A percentile compares a stretch with the other conserved stretches of the same genome.
Evolutionary conservation across 2,113 vertebrate genomes (phyloP).

Genomic region (Hemibagrus wyckioides): DNA sequence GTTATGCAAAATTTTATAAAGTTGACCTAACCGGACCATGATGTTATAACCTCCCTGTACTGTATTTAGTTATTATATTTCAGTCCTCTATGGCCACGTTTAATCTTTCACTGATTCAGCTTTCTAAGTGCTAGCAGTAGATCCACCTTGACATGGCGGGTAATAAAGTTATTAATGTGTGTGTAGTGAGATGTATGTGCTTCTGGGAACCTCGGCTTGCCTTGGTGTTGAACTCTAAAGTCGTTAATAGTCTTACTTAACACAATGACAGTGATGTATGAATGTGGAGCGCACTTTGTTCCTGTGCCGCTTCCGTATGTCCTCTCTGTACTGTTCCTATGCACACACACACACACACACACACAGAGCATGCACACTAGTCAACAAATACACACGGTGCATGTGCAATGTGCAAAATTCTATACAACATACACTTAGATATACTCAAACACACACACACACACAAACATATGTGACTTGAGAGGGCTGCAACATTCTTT

Average conservation of each 20-base stretch:
- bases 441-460: constrained; percentile 37
- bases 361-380: not conserved
- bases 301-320: not conserved
- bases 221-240: not conserved
- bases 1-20: not conserved
- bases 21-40: too few species aligned
- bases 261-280: constrained; percentile 30
- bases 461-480: constrained; percentile 40
- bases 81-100: not conserved
- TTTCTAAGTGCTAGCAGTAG: not conserved
- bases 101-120: not conserved
- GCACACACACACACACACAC: constrained; percentile 19
- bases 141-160: not conserved
- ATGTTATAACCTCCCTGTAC: not conserved
- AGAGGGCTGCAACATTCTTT: constrained; percentile 42
- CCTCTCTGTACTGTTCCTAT: not conserved
- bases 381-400: constrained; percentile 13
- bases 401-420: not conserved
- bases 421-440: constrained; percentile 15
- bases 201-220: not conserved
- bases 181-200: not conserved
- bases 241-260: constrained; percentile 19
- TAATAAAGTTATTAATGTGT: constrained; percentile 27
- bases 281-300: not conserved
- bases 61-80: not conserved